phyloP scores from a whole-genome alignment of 2,113 vertebrate species.

The Hipposideros armiger region DNA sequence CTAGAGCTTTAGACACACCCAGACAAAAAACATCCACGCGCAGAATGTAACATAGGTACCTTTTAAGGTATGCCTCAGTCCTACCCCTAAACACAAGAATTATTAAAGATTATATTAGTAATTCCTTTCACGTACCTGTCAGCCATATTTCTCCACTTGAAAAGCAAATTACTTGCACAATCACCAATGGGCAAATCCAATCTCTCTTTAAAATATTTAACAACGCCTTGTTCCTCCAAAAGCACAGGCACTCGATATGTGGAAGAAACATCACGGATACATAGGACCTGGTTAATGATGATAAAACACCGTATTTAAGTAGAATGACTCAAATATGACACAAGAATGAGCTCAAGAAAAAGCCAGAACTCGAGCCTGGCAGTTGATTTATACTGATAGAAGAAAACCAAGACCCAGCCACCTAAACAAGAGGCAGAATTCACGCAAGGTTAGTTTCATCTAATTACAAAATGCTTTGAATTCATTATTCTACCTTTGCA shows the following conservation, averaged over 20 bases:
- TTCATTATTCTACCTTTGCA: not conserved
- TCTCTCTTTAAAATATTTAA: constrained; percentile 89
- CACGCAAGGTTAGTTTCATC: not conserved
- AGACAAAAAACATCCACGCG: not conserved
- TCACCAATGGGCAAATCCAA: constrained; percentile 88
- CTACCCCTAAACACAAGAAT: constrained; percentile 1
- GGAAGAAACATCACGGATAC: constrained; percentile 90
- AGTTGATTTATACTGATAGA: not conserved
- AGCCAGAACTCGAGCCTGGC: not conserved
- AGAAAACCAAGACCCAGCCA: constrained; percentile 27
- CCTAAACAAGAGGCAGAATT: constrained; percentile 28
- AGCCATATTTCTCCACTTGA: constrained; percentile 90
- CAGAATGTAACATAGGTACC: not conserved
- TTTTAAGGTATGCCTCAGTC: not conserved
- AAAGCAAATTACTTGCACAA: constrained; percentile 86
- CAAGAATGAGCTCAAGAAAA: not conserved
- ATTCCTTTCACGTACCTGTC: constrained; percentile 86
- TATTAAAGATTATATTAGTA: constrained; percentile 16
- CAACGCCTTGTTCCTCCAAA: constrained; percentile 90
- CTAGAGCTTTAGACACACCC: not conserved
- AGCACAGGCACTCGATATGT: constrained; percentile 90
- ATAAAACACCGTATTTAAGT: constrained; percentile 46
- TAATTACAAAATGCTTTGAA: constrained; percentile 36
- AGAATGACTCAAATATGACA: not conserved
- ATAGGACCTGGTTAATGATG: constrained; percentile 87